Conservation (phyloP, 1,140 invertebrate species). For the Brachionus rubens region DNA sequence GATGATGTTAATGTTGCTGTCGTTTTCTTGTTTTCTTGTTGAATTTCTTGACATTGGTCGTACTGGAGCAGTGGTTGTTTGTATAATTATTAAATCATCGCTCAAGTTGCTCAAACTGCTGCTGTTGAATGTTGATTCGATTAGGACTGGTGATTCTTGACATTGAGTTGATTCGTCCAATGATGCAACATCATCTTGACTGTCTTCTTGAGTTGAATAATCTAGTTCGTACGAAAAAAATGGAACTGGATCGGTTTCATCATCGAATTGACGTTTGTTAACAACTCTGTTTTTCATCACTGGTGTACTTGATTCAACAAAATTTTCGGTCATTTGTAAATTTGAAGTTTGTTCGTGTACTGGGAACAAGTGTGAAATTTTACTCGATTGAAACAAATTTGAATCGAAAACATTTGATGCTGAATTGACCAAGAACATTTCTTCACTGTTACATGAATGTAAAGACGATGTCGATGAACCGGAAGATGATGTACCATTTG, state of each 20-base stretch:
- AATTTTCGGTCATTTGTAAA: background rate
- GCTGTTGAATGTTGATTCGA: slow-evolving; percentile 23
- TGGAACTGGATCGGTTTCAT: background rate
- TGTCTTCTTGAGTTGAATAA: background rate
- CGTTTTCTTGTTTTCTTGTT: background rate
- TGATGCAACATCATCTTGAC: background rate
- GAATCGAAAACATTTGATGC: background rate
- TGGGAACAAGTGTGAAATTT: background rate
- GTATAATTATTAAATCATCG: slow-evolving; percentile 42
- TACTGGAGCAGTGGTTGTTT: background rate
- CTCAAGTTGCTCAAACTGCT: slow-evolving; percentile 42
- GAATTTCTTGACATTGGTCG: background rate
- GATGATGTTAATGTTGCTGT: slow-evolving; percentile 17
- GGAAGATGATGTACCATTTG: background rate
- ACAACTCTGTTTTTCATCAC: background rate
- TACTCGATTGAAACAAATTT: background rate
- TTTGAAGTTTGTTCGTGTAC: background rate
- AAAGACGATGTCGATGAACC: background rate
- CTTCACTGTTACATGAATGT: background rate
- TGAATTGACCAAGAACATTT: background rate
- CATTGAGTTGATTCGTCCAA: slow-evolving; percentile 31
- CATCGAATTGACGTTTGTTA: background rate
- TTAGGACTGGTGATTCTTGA: slow-evolving; percentile 29
- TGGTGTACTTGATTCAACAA: slow-evolving; percentile 25
- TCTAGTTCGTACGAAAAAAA: background rate